Evolutionary conservation across 1,140 invertebrate genomes (phyloP), one percentile per base, ranked within the genome.

Genomic region (Eumeta japonica): DNA sequence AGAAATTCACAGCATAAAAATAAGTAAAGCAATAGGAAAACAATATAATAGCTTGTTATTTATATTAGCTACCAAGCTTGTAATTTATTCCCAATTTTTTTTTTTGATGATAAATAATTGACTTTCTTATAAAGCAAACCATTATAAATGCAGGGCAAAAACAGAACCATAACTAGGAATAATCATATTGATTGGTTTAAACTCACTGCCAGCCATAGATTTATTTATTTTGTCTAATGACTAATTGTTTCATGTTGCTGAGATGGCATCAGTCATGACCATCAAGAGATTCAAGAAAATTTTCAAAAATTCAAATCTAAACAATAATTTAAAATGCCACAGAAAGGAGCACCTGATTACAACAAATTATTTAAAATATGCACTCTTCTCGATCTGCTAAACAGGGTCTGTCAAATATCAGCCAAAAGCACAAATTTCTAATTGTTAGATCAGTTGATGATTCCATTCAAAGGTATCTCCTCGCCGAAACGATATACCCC

Each of bases 321-420:
- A 65, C 35, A 56, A 70, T 37, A 65, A 63, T 46, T 7, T 28
- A 36, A 55, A 43, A 42, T 50, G 47, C 55, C 55, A 34, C 46
- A 45, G 30, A 45, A 44, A 51, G 41, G 45, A 36, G 32, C 52
- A 33, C 32, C 36, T 35, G 46, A 55, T 34, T 61, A 55, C 55
- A 58, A 72, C 47, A 70, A 70, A 55, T 40, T 67, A 10, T 66
- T 62, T 37, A 67, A 66, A 56, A 43, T 71, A 20, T 35, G 54
- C 27, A 58, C 58, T 27, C 34, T 58, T 16, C 39, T 71, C 35
- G 41, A 42, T 30, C 45, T 47, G 30, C 37, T 67, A 4, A 50
- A 37, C 48, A 12, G 46, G 37, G 43, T 47, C 39, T 58, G 49
- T 45, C 39, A 45, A 42, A 40, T 18, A 16, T 52, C 55, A 43